Evolutionary conservation across 2,888 invertebrate genomes (phyloP).

Genomic region (Brassicogethes aeneus): DNA sequence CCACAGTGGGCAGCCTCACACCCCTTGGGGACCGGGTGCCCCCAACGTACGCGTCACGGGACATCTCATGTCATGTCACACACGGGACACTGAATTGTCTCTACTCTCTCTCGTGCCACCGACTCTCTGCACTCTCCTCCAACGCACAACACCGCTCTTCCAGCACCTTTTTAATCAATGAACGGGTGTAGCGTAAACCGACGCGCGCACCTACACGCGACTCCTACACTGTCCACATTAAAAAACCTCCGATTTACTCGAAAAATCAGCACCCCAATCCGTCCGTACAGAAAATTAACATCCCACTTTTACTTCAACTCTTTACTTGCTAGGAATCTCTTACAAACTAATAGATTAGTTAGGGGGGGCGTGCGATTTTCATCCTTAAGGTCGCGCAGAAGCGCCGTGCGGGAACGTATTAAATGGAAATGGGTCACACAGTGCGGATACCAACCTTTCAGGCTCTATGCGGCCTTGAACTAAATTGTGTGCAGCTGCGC

Average conservation of each 20-base stretch:
- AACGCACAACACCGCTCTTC: slow-evolving; percentile 16
- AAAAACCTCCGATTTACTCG: slow-evolving; percentile 18
- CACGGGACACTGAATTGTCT: slow-evolving; percentile 4
- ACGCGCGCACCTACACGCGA: slow-evolving; percentile 35
- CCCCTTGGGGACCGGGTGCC: slow-evolving; percentile 58
- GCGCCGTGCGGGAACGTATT: background rate
- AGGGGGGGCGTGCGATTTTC: too few relatives aligned
- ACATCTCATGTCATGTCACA: slow-evolving; percentile 45
- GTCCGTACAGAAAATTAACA: too few relatives aligned
- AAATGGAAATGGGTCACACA: background rate
- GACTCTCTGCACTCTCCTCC: slow-evolving; percentile 26
- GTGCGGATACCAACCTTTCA: background rate
- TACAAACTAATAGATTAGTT: too few relatives aligned
- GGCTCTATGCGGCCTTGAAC: background rate
- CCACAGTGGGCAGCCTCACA: slow-evolving; percentile 77
- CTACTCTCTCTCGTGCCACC: slow-evolving; percentile 22
- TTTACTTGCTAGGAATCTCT: too few relatives aligned
- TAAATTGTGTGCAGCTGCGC: too few relatives aligned
- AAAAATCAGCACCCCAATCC: slow-evolving; percentile 2
- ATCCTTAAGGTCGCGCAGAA: background rate
- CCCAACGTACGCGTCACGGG: slow-evolving; percentile 54
- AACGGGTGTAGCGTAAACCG: slow-evolving; percentile 39
- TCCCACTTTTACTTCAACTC: too few relatives aligned
- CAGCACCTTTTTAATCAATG: slow-evolving; percentile 38
- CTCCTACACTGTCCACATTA: slow-evolving; percentile 23